Percentiles rank a stretch among this genome's conserved stretches.
Conservation (phyloP, 2,888 invertebrate genomes). For the Lordiphosa fenestrarum region DNA sequence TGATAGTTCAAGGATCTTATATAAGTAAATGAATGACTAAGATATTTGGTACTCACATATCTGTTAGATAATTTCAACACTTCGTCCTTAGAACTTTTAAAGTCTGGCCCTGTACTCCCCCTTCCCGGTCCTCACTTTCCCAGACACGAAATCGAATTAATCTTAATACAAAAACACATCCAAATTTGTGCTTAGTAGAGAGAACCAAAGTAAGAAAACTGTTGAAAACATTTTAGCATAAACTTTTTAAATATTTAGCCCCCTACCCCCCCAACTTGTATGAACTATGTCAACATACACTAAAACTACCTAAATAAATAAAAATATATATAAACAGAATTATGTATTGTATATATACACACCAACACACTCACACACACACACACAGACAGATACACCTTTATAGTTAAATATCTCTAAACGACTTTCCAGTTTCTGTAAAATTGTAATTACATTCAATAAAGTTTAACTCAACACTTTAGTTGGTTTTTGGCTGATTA, state of each 20-base stretch:
- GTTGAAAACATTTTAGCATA: conserved; percentile 40
- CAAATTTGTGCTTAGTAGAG: conserved; percentile 27
- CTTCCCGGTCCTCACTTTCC: conserved; percentile 12
- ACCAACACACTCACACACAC: conserved; percentile 22
- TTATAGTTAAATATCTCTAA: conserved; percentile 54
- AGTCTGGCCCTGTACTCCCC: conserved; percentile 31
- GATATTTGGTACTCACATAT: conserved; percentile 70
- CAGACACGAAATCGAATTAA: not conserved
- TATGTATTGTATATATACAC: conserved; percentile 25
- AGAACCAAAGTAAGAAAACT: conserved; percentile 26
- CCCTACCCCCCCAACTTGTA: conserved; percentile 8
- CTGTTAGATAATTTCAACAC: conserved; percentile 53
- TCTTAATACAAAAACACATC: conserved; percentile 10
- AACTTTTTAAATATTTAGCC: conserved; percentile 46
- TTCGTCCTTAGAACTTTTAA: conserved; percentile 39
- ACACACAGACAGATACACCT: conserved; percentile 27
- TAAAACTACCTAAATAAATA: conserved; percentile 2
- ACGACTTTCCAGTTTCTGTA: conserved; percentile 76
- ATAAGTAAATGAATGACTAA: conserved; percentile 39
- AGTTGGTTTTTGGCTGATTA: conserved; percentile 34
- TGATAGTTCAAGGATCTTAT: conserved; percentile 53
- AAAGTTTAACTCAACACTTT: conserved; percentile 77
- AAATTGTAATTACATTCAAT: conserved; percentile 76
- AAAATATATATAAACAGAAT: conserved; percentile 13
- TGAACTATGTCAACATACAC: no score